Percentiles rank a stretch among this genome's conserved stretches.
Conservation (phyloP, 1,140 invertebrate species). For the Pristionchus pacificus region DNA sequence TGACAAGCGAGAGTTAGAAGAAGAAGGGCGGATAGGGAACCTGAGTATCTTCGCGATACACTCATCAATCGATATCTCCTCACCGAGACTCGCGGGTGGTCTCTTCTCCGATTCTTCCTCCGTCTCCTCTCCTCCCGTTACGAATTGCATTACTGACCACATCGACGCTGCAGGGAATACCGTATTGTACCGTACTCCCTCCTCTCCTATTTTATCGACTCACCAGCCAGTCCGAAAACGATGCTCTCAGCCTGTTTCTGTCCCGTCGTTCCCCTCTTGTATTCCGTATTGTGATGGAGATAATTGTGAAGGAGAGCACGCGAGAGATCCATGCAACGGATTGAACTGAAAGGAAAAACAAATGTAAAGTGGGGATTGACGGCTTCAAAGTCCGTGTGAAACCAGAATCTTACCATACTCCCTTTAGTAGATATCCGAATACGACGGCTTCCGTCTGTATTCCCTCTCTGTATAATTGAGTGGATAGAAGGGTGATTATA, state of each 20-base stretch:
- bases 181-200: background rate
- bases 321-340: slow-evolving; percentile 68
- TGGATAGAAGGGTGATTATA: slow-evolving; percentile 65
- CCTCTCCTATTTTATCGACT: slow-evolving; percentile 38
- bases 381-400: background rate
- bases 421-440: slow-evolving; percentile 63
- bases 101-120: slow-evolving; percentile 21
- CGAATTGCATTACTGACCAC: slow-evolving; percentile 47
- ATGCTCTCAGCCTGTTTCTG: slow-evolving; percentile 69
- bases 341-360: slow-evolving; percentile 17
- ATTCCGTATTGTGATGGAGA: slow-evolving; percentile 71
- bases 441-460: slow-evolving; percentile 61
- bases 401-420: slow-evolving; percentile 10
- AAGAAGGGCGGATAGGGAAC: slow-evolving; percentile 63
- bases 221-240: slow-evolving; percentile 76
- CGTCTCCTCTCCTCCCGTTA: slow-evolving; percentile 36
- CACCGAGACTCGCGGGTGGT: slow-evolving; percentile 41
- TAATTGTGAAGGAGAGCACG: slow-evolving; percentile 75
- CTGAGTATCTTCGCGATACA: background rate
- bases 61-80: background rate
- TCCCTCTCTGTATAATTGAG: slow-evolving; percentile 60
- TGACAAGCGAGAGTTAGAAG: slow-evolving; percentile 85
- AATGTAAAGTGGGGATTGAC: background rate
- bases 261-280: slow-evolving; percentile 59
- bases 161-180: slow-evolving; percentile 42